Evolutionary conservation across 2,888 invertebrate genomes (phyloP), one percentile per base, ranked within the genome.

Genomic region (Epinotia demarniana): DNA sequence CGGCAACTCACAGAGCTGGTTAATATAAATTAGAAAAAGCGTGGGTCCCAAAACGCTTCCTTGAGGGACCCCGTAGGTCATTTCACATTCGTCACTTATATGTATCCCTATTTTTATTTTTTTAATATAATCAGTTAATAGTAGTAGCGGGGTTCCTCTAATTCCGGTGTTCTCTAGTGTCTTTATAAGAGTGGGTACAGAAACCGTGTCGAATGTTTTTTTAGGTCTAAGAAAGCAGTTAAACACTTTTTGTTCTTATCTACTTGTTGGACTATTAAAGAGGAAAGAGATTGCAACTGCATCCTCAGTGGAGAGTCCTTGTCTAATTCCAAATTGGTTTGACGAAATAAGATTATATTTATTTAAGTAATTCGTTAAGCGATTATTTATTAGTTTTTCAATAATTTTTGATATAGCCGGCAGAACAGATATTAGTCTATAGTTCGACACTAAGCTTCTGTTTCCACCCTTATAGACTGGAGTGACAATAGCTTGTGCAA

Each of bases 381-480:
- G 55, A n/a, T 55, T n/a, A n/a, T 55, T 55, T n/a, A 55, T 55
- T n/a, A 55, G n/a, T 55, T 55, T 55, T 55, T 55, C 55, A n/a
- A 55, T 6, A 55, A 55, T n/a, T 57, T 57, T 23, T 57, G 57
- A 23, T 19, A 57, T 19, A 19, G n/a, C 55, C 6, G 43, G 13
- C n/a, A 46, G 18, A 27, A 49, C 66, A 66, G n/a, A n/a, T n/a
- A n/a, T n/a, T n/a, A n/a, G n/a, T n/a, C n/a, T n/a, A n/a, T n/a
- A n/a, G n/a, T n/a, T n/a, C n/a, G n/a, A n/a, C n/a, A n/a, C n/a
- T n/a, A n/a, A n/a, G n/a, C n/a, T n/a, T n/a, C n/a, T n/a, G n/a
- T n/a, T n/a, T n/a, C n/a, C n/a, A n/a, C n/a, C n/a, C n/a, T n/a
- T n/a, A n/a, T n/a, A n/a, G n/a, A n/a, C n/a, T n/a, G n/a, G n/a